These are phyloP conservation scores for Saguinus imperator DNA, from an alignment of 2,113 vertebrate species.

Conservation along the genomic window DNA sequence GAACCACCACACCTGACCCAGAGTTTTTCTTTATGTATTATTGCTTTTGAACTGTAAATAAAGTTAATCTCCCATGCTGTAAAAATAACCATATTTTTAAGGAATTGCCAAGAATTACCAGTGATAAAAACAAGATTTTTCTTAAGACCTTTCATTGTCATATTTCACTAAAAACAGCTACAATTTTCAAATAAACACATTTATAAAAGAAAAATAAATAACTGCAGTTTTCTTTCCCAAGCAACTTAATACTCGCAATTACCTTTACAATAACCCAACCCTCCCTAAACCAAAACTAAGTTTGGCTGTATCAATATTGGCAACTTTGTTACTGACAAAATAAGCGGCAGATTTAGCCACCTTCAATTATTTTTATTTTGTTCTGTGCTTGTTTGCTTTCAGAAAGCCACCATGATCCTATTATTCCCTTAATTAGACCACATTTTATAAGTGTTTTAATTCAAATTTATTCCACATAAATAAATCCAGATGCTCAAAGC, in stretches of 20 bases:
- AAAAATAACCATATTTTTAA: conserved; percentile 31
- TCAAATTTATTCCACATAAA: neutral
- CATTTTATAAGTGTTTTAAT: neutral
- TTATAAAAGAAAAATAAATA: neutral
- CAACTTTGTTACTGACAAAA: conserved; percentile 37
- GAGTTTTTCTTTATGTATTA: neutral
- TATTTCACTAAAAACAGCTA: conserved; percentile 28
- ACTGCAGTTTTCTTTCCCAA: neutral
- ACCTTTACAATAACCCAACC: conserved; percentile 28
- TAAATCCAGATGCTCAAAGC: neutral
- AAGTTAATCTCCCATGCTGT: neutral
- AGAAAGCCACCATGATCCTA: neutral
- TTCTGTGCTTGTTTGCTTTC: neutral
- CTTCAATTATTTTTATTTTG: neutral
- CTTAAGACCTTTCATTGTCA: conserved; percentile 6
- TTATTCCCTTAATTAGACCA: neutral
- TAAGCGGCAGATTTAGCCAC: neutral
- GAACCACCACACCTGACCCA: too few species aligned
- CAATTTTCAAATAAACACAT: neutral
- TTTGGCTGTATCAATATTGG: neutral
- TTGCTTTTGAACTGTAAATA: neutral
- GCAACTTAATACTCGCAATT: conserved; percentile 1
- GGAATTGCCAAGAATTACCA: conserved; percentile 25
- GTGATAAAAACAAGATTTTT: neutral
- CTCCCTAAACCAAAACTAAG: conserved; percentile 24